phyloP scores from a whole-genome alignment of 1,140 invertebrate species.

The Euglossa dilemma region DNA sequence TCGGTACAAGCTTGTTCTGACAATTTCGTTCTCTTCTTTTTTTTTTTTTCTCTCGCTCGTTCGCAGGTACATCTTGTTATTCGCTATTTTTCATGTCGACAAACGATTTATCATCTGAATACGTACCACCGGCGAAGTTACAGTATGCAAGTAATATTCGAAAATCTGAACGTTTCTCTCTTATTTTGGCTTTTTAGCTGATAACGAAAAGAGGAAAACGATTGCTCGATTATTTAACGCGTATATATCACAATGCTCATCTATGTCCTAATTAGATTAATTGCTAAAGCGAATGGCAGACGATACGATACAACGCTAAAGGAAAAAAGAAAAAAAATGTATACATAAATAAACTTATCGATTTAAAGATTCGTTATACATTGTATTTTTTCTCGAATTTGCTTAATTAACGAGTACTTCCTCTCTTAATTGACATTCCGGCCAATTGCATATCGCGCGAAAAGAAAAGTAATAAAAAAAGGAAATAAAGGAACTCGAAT shows the following conservation, averaged over 20 bases:
- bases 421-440: background rate
- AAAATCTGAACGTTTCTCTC: constrained; percentile 29
- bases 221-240: constrained; percentile 14
- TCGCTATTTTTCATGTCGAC: background rate
- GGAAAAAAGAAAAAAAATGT: constrained; percentile 4
- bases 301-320: constrained; percentile 15
- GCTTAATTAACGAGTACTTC: constrained; percentile 6
- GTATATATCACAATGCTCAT: constrained; percentile 40
- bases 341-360: constrained; percentile 28
- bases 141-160: constrained; percentile 57
- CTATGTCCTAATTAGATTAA: background rate
- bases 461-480: constrained; percentile 30
- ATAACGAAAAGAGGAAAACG: constrained; percentile 26
- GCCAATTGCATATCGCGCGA: constrained; percentile 13
- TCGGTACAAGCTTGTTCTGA: background rate
- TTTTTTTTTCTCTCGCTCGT: background rate
- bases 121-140: constrained; percentile 55
- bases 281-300: background rate
- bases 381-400: background rate
- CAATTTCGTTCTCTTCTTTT: background rate
- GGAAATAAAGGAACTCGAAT: constrained; percentile 49
- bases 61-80: background rate
- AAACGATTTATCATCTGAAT: constrained; percentile 52
- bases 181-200: constrained; percentile 36
- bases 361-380: constrained; percentile 13